phyloP scores from a whole-genome alignment of 1,140 invertebrate genomes.

The Drosophila grimshawi region DNA sequence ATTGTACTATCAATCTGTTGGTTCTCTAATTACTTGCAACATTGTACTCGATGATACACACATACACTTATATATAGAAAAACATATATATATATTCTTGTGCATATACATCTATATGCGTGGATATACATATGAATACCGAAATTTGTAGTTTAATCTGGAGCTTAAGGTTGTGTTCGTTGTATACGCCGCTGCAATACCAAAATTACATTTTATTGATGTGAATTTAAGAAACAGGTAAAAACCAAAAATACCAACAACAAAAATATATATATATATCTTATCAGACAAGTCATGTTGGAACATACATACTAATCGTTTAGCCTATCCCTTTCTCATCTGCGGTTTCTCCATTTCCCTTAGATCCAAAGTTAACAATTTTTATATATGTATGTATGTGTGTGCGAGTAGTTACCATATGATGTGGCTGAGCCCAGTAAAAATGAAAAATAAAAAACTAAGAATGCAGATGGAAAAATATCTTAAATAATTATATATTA shows the following conservation, averaged over 20 bases:
- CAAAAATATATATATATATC: constrained; percentile 24
- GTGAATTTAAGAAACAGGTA: constrained; percentile 25
- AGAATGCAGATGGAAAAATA: background rate
- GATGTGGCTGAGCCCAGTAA: background rate
- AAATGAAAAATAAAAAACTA: constrained; percentile 1
- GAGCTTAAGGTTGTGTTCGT: constrained; percentile 49
- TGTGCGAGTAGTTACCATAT: constrained; percentile 7
- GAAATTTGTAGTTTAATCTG: constrained; percentile 36
- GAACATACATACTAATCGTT: background rate
- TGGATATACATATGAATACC: background rate
- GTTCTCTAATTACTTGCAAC: too few relatives aligned
- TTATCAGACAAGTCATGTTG: constrained; percentile 9
- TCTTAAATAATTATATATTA: constrained; percentile 3
- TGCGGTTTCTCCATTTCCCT: constrained; percentile 13
- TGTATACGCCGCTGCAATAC: constrained; percentile 46
- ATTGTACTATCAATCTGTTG: background rate
- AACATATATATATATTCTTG: background rate
- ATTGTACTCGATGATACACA: background rate
- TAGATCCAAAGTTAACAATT: constrained; percentile 28
- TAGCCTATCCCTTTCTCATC: background rate
- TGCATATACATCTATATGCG: constrained; percentile 9
- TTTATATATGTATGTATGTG: background rate
- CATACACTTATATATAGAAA: background rate
- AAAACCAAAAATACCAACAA: constrained; percentile 23
- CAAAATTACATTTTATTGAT: constrained; percentile 43